Evolutionary conservation across 2,797 vertebrate genomes (phyloP), one percentile per base, ranked within the genome.

Genomic region (Melanotaenia nigrans): DNA sequence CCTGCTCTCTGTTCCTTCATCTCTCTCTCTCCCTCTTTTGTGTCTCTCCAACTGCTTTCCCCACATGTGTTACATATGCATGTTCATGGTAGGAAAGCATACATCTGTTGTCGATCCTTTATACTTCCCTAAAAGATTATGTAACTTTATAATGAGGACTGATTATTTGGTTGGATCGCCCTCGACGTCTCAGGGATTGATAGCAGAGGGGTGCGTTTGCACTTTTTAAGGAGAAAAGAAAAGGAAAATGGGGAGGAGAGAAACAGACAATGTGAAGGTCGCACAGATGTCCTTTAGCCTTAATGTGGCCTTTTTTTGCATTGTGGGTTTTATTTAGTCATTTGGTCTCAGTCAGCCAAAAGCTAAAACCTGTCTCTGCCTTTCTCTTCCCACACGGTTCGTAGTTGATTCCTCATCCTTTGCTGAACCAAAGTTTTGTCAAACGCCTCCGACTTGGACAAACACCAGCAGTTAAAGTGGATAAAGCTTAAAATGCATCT

Each of bases 101-200:
- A 87, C 90, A 90, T 90, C 89, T 91, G 86, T 81, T 88, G 82
- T 83, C 63, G 65, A 90, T 85, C 86, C 57, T 35, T 71, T 68
- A 67, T 65, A 75, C 73, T 85, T 89, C 68, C 77, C 71, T 68
- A 57, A 66, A 73, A 75, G 71, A 83, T 90, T 91, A 91, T 90
- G 89, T 83, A 92, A 91, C 20, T 35, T 61, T 68, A 61, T 81
- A 89, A 92, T 79, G 82, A 84, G 45, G 68, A 64, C 42, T 51
- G 65, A 86, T 86, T 85, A 86, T 71, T 16, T 6, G 61, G 58
- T 18, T n/a, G 9, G 35, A 68, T 64, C 57, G 33, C 45, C 42
- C 49, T 68, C 3, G 1, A 78, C 68, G 57, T 73, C 32, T 72
- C 13, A 0, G 63, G 45, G 4, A 55, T 69, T 68, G 30, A 10